Evolutionary conservation across 1,140 invertebrate genomes (phyloP), one percentile per base, ranked within the genome.

Genomic region (Pectinophora gossypiella): DNA sequence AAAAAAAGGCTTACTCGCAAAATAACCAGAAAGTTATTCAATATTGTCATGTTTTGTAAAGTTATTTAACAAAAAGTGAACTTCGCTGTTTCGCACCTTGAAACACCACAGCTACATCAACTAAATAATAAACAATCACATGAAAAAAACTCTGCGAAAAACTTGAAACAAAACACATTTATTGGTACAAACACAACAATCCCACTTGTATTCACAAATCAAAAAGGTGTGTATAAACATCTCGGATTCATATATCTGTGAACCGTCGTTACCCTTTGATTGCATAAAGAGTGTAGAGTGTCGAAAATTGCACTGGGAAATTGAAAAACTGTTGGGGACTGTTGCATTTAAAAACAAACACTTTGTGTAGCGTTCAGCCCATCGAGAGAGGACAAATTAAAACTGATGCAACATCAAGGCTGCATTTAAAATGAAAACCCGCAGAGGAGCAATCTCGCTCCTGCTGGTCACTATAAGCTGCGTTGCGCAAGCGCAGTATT

Each of bases 381-480:
- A 27, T 5, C 5, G 23, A 27, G n/a, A 27, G 36, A 13, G 36
- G 36, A 2, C n/a, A 40, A 15, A 6, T 13, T 6, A 15, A 40
- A 40, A 40, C 16, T 16, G 36, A 40, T 40, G 36, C n/a, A 15
- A 40, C 36, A 15, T 40, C 13, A 15, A 15, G 15, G 36, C 16
- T 27, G 12, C 38, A 54, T 32, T 45, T 44, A 68, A 56, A 61
- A 74, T 76, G 75, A 64, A 46, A 43, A 50, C 48, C 51, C 46
- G 52, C 40, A 68, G 53, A 49, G 61, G 68, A 64, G 54, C 67
- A 18, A 18, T 7, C 15, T 23, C 61, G 13, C 16, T 70, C 64
- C 47, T 64, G 13, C 27, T 73, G 38, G 38, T 68, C 3, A 49
- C 55, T 19, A 20, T 36, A 13, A 49, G 51, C 15, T 18, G 60